A percentile compares a stretch with the other conserved stretches of the same genome.
phyloP scores from a whole-genome alignment of 2,888 invertebrate species.

The Brenthis daphne region DNA sequence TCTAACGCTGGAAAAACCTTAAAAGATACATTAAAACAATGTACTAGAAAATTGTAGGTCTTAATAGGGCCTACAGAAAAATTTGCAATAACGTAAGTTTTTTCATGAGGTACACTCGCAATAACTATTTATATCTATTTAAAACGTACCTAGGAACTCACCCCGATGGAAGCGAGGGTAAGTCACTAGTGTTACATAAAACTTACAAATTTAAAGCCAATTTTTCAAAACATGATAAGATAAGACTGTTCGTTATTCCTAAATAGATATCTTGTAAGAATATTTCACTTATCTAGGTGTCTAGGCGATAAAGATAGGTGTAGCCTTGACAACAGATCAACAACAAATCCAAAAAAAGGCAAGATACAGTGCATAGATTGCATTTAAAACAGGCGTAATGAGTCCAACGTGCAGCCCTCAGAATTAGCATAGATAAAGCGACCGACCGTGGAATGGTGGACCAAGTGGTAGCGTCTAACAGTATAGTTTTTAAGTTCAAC shows the following conservation, averaged over 20 bases:
- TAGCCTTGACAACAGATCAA: conserved; percentile 60
- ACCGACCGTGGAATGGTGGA: conserved; percentile 30
- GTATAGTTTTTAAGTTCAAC: conserved; percentile 5
- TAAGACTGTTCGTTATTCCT: neutral
- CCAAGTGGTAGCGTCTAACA: neutral
- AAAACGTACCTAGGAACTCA: too few species aligned
- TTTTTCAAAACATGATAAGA: neutral
- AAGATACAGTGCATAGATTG: conserved; percentile 78
- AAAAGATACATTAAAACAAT: too few species aligned
- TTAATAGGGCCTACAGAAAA: too few species aligned
- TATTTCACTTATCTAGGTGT: conserved; percentile 22
- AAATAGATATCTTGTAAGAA: conserved; percentile 4
- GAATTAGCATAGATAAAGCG: conserved; percentile 74
- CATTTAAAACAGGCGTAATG: conserved; percentile 76
- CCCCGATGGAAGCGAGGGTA: too few species aligned
- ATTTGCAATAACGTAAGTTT: too few species aligned
- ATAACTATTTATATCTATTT: too few species aligned
- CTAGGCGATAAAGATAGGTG: conserved; percentile 55
- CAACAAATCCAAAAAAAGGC: conserved; percentile 74
- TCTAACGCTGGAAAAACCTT: too few species aligned
- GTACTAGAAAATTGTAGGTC: too few species aligned
- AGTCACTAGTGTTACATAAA: too few species aligned
- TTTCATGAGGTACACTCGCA: too few species aligned
- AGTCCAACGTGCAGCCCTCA: conserved; percentile 59
- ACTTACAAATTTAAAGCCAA: too few species aligned